Evolutionary conservation across 2,888 invertebrate species (phyloP).

Genomic region (Dromius quadrimaculatus): DNA sequence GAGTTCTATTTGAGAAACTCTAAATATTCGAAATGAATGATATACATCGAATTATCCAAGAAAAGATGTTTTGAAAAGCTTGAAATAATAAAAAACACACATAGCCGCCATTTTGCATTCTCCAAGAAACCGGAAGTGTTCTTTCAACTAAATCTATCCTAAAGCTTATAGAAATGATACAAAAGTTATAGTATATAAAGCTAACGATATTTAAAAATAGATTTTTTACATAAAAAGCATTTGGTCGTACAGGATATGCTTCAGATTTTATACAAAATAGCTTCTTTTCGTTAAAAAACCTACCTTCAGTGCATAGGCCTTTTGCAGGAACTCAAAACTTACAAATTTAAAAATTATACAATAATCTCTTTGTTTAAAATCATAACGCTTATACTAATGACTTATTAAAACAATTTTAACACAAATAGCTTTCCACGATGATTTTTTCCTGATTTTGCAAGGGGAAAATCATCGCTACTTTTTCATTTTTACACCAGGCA

Average conservation of each 20-base stretch:
- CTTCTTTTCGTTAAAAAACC: slow-evolving; percentile 45
- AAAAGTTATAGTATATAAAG: slow-evolving; percentile 40
- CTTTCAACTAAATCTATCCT: slow-evolving; percentile 36
- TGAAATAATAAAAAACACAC: not conserved
- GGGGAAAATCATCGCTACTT: slow-evolving; percentile 19
- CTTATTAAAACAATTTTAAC: slow-evolving; percentile 20
- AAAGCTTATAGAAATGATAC: slow-evolving; percentile 34
- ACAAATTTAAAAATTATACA: not conserved
- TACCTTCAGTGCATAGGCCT: slow-evolving; percentile 22
- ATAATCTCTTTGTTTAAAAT: not conserved
- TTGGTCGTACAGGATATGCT: slow-evolving; percentile 52
- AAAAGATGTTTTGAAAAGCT: too few species aligned
- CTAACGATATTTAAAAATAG: slow-evolving; percentile 46
- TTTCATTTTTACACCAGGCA: slow-evolving; percentile 41
- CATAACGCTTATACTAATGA: not conserved
- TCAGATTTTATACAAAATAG: slow-evolving; percentile 51
- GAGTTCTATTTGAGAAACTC: too few species aligned
- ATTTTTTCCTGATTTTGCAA: not conserved
- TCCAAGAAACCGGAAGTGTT: not conserved
- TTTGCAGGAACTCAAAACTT: slow-evolving; percentile 5
- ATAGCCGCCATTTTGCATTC: not conserved
- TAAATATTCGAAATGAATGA: too few species aligned
- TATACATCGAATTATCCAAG: too few species aligned
- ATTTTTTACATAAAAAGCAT: slow-evolving; percentile 50
- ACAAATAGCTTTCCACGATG: not conserved